A percentile compares a stretch with the other conserved stretches of the same genome.
These are phyloP conservation scores for Telenomus remus DNA, from an alignment of 1,140 invertebrate genomes.

Conservation along the genomic window DNA sequence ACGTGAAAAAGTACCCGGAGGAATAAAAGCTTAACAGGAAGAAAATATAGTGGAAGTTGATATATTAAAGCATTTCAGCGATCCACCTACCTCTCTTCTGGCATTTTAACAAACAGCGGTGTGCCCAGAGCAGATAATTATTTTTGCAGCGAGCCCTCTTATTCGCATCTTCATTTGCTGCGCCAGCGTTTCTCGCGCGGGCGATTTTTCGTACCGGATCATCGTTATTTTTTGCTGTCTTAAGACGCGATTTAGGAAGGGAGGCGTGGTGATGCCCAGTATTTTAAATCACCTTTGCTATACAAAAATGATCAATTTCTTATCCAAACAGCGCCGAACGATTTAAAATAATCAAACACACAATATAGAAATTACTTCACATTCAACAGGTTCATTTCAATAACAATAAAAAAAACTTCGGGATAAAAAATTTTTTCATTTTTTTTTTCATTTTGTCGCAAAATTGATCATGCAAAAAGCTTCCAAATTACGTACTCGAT, in stretches of 20 bases:
- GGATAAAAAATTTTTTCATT: too few species aligned
- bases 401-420: too few species aligned
- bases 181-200: conserved; percentile 53
- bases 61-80: conserved; percentile 63
- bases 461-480: too few species aligned
- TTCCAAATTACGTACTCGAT: too few species aligned
- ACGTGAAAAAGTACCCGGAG: not conserved
- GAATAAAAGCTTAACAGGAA: conserved; percentile 44
- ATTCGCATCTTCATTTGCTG: conserved; percentile 71
- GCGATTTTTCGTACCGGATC: conserved; percentile 65
- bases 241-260: conserved; percentile 54
- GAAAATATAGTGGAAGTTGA: conserved; percentile 58
- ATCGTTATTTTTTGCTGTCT: conserved; percentile 63
- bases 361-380: not conserved
- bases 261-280: conserved; percentile 62
- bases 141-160: conserved; percentile 64
- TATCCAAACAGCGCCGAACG: conserved; percentile 52
- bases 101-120: conserved; percentile 69
- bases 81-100: conserved; percentile 65
- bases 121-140: conserved; percentile 69
- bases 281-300: conserved; percentile 69
- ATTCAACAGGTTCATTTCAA: too few species aligned
- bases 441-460: too few species aligned
- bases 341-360: conserved; percentile 35
- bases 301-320: conserved; percentile 62